Evolutionary conservation across 1,140 invertebrate genomes (phyloP), one percentile per base, ranked within the genome.

Genomic region (Trinorchestia longiramus): DNA sequence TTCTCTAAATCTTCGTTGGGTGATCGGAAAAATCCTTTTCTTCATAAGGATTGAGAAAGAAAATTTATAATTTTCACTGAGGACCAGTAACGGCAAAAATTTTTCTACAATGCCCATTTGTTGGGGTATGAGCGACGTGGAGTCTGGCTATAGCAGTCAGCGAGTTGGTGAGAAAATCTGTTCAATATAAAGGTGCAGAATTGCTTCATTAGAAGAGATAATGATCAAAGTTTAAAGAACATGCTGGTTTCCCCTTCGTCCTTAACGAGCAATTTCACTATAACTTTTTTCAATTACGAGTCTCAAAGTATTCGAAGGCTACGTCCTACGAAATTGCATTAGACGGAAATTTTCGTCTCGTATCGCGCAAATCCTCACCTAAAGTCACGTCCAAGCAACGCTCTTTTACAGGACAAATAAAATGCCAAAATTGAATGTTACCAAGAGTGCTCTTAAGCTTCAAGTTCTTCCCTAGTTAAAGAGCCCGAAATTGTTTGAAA

Each of bases 171-270:
- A 77, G 62, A 77, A 77, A 77, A 77, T 15, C 62, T 77, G 15
- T 36, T 36, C 62, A 77, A 77, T 23, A 77, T 77, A 77, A 77
- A 77, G 62, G 62, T 77, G 62, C 62, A 77, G 62, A 77, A 77
- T 77, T 77, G 62, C 62, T 77, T 77, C 62, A 77, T 77, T 77
- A 77, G 28, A 77, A 23, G 62, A 11, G 62, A 77, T 77, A 77
- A 77, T 77, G 62, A 77, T 77, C 62, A 77, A 77, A 77, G 62
- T 77, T 77, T 77, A 77, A 77, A 77, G 62, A 77, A 77, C 62
- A 77, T 77, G 62, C 62, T 77, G 62, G 62, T 77, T 77, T 77
- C 62, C 62, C 62, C 62, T 36, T 19, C 62, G 62, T 36, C 62
- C 28, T 77, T 77, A 77, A 77, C 62, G 62, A 77, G 62, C 62